phyloP scores from a whole-genome alignment of 2,797 vertebrate genomes.

The Myotis pilosus region DNA sequence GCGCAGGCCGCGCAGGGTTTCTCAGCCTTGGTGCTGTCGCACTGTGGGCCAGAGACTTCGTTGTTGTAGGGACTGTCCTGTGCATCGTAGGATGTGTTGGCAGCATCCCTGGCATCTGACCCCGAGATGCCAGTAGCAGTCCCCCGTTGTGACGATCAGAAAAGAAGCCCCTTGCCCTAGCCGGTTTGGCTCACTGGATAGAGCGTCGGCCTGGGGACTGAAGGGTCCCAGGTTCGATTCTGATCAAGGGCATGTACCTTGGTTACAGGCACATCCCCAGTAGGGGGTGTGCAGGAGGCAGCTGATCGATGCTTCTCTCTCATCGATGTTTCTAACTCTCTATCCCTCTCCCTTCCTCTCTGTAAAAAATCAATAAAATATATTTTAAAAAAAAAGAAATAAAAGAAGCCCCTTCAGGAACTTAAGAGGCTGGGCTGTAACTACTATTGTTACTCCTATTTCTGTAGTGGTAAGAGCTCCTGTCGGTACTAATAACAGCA shows the following conservation, averaged over 20 bases:
- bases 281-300: too few relatives aligned
- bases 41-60: not conserved
- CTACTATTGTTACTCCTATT: fast-evolving
- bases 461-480: too few relatives aligned
- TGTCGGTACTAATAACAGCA: not conserved
- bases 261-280: too few relatives aligned
- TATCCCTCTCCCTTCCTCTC: too few relatives aligned
- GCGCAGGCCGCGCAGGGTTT: not conserved
- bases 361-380: too few relatives aligned
- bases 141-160: not conserved
- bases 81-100: fast-evolving
- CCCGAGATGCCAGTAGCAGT: not conserved
- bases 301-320: too few relatives aligned
- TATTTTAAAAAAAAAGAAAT: not conserved
- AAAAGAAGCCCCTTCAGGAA: not conserved
- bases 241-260: too few relatives aligned
- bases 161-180: not conserved
- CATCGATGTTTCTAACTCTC: too few relatives aligned
- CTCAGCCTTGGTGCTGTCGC: fast-evolving
- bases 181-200: too few relatives aligned
- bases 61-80: not conserved
- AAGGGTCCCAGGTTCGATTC: too few relatives aligned
- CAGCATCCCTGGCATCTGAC: not conserved
- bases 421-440: not conserved
- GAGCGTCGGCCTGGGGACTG: too few relatives aligned